Evolutionary conservation across 1,140 invertebrate species (phyloP), one percentile per base, ranked within the genome.

Genomic region (Rhagoletis zephyria): DNA sequence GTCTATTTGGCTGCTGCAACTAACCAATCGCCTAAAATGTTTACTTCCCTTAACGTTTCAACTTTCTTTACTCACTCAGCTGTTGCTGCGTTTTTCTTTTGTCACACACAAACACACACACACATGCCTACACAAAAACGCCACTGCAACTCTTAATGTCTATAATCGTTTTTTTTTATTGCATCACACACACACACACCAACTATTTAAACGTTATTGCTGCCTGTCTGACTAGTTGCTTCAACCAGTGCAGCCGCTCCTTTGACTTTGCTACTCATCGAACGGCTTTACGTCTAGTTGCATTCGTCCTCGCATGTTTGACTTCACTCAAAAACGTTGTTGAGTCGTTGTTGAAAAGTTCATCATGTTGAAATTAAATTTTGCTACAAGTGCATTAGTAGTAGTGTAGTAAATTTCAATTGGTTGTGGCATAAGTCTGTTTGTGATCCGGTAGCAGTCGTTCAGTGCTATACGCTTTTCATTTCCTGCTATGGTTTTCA

Each of bases 341-440:
- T 81, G 74, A 81, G 74, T 81, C 48, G 74, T 81, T 81, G 48
- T 56, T 81, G 74, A 81, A 81, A 81, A 81, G 74, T 81, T 81
- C 74, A 81, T 81, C 74, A 81, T 81, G 74, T n/a, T 56, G 74
- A 81, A 81, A 81, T 81, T 81, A 81, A 81, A 81, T 81, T 81
- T 81, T 56, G 74, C 45, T 81, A 56, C 74, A 56, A 81, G 74
- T 74, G 67, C 67, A 81, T 81, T 81, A 81, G 74, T 81, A 30
- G 16, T 81, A 45, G 74, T 81, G 48, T 81, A 30, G 74, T 81
- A 81, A 81, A 81, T 81, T 81, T 51, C 74, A 81, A 81, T 81
- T 81, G 74, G 19, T 74, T 74, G 30, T 30, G 30, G 12, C 67
- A 74, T 74, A 16, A 48, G n/a, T 9, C 51, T 81, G 74, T 81